phyloP scores from a whole-genome alignment of 2,113 vertebrate genomes.

The Odontophorus gujanensis region DNA sequence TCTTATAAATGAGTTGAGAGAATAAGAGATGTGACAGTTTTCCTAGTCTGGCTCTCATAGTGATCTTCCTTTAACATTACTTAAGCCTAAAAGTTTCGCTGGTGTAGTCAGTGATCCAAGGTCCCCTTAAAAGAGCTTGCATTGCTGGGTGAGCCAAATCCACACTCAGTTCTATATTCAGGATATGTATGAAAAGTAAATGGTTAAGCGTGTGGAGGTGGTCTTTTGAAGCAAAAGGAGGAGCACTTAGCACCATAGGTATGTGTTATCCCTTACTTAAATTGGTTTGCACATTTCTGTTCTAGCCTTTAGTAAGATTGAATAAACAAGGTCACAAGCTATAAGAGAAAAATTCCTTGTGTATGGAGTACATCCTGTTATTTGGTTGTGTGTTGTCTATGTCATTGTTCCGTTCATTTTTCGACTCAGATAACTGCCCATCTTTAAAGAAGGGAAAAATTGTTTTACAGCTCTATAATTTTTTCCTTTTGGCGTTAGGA shows the following conservation, averaged over 20 bases:
- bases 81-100: not conserved
- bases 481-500: not conserved
- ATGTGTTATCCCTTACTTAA: not conserved
- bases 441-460: not conserved
- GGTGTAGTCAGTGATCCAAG: not conserved
- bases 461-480: not conserved
- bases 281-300: not conserved
- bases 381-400: not conserved
- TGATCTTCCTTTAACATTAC: not conserved
- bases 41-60: not conserved
- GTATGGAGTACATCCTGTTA: not conserved
- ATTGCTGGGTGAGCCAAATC: not conserved
- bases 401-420: not conserved
- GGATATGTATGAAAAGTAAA: not conserved
- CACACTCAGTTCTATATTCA: not conserved
- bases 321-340: not conserved
- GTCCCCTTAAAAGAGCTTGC: not conserved
- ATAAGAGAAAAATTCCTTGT: not conserved
- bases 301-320: not conserved
- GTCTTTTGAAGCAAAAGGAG: not conserved
- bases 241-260: not conserved
- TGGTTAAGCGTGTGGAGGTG: not conserved
- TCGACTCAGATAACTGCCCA: not conserved
- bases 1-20: not conserved
- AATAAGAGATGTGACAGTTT: not conserved